Evolutionary conservation across 2,113 vertebrate genomes (phyloP).

Genomic region (Papio anubis): DNA sequence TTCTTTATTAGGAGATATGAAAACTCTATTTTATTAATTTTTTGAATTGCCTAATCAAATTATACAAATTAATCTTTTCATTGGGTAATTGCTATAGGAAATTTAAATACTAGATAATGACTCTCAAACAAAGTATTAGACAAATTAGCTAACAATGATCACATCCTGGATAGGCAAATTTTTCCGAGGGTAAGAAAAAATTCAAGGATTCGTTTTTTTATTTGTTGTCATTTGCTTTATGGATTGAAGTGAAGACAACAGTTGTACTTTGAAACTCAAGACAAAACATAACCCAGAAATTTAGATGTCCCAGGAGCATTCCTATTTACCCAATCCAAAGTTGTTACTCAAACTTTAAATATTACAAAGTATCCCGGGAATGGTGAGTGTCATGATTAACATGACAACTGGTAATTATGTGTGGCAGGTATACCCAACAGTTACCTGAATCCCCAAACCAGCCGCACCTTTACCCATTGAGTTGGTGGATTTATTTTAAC

Average conservation of each 20-base stretch:
- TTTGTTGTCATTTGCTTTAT: background rate
- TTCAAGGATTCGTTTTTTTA: background rate
- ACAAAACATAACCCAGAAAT: background rate
- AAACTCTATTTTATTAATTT: background rate
- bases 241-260: background rate
- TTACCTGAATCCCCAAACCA: background rate
- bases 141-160: background rate
- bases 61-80: background rate
- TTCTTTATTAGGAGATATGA: background rate
- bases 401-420: background rate
- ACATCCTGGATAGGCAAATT: background rate
- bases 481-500: conserved; percentile 1
- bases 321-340: background rate
- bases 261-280: background rate
- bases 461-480: background rate
- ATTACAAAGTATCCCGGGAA: background rate
- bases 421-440: background rate
- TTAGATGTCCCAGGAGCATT: background rate
- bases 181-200: background rate
- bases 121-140: background rate
- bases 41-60: background rate
- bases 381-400: background rate
- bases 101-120: background rate
- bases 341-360: background rate
- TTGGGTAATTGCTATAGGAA: background rate